phyloP scores from a whole-genome alignment of 2,797 vertebrate genomes.

The Poecilia velifera region DNA sequence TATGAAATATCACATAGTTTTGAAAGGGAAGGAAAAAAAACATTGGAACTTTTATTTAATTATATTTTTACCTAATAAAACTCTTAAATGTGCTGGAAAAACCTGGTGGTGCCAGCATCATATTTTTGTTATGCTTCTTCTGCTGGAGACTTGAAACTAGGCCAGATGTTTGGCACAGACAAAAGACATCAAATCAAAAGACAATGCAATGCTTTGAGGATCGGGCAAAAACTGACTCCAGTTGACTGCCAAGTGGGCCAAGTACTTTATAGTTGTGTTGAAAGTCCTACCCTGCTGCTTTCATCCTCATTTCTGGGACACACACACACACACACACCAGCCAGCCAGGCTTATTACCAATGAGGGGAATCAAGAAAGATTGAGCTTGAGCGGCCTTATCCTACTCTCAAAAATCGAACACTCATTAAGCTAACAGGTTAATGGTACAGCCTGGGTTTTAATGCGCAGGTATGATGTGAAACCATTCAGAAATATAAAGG shows the following conservation, averaged over 20 bases:
- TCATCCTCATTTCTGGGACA: neutral
- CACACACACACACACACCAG: neutral
- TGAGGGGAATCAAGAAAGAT: no score
- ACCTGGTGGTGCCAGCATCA: neutral
- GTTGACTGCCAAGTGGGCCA: constrained; percentile 1
- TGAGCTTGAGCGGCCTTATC: no score
- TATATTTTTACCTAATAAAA: neutral
- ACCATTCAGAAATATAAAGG: no score
- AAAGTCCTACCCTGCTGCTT: neutral
- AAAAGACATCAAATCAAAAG: neutral
- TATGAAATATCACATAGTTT: neutral
- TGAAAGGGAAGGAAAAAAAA: neutral
- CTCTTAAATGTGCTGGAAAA: neutral
- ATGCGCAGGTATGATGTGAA: no score
- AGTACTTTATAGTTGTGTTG: neutral
- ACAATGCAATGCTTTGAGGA: constrained; percentile 1
- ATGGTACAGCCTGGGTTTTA: no score
- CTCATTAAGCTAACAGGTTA: no score
- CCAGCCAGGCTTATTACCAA: neutral
- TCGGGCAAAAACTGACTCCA: neutral
- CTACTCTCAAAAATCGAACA: no score
- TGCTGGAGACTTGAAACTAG: no score
- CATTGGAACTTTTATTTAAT: neutral
- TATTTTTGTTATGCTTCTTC: neutral
- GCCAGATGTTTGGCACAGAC: no score